Evolutionary conservation across 2,888 invertebrate genomes (phyloP), one percentile per base, ranked within the genome.

Genomic region (Parnassius orleans): DNA sequence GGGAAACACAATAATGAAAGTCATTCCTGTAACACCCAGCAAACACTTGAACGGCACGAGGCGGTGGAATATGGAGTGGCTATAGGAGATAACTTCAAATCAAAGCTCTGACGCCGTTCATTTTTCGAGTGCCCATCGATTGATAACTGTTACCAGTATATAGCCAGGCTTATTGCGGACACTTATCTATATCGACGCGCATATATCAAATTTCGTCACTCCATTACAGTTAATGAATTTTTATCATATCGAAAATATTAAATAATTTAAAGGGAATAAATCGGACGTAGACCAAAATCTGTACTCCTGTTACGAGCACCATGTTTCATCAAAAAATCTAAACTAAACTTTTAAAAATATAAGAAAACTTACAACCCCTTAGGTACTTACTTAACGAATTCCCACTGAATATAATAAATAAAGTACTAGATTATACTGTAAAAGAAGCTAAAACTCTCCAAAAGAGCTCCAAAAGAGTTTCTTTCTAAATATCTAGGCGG

Each of bases 81-180:
- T 43, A 54, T 19, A n/a, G 41, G 43, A 53, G 57, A 58, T 62
- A 62, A 42, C 52, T 53, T 53, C 60, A 68, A 85, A 86, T 83
- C 83, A 84, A 86, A 84, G 79, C 72, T 70, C 69, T 83, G 83
- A 84, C 82, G 84, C 78, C 75, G 70, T 56, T 53, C 43, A n/a
- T 10, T 11, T 14, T 46, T 62, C 57, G 62, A 62, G 62, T 62
- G 57, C 48, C 62, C 62, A 62, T 62, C 61, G 50, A 62, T 62
- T 57, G 62, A 62, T 72, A 62, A 57, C 59, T 60, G 57, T 58
- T 48, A 54, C 52, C 57, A 47, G 53, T 57, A 71, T 78, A 78
- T 79, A 72, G 72, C 33, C 57, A 14, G 59, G 60, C 65, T 67
- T 70, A 65, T 65, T 63, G 24, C 43, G 9, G 2, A 48, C 60